Conservation (phyloP, 1,140 invertebrate genomes). For the Drosophila ogumai region DNA sequence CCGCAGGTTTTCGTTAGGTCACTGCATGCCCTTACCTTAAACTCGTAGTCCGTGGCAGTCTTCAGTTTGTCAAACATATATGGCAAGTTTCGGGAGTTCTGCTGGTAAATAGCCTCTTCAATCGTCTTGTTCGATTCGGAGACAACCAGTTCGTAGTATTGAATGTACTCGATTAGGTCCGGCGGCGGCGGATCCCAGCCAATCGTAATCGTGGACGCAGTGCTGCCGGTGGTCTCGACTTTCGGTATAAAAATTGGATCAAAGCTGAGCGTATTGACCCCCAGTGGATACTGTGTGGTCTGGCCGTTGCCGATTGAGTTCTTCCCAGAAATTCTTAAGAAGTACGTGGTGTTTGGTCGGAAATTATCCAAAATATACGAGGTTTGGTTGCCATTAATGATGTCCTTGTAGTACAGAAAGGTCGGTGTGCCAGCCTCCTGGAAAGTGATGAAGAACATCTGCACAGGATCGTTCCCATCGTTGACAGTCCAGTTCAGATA, state of each 20-base stretch:
- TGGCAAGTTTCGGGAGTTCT: conserved; percentile 87
- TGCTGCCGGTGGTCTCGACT: conserved; percentile 91
- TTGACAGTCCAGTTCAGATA: conserved; percentile 93
- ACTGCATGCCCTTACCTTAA: conserved; percentile 91
- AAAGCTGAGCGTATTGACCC: conserved; percentile 87
- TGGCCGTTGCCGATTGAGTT: conserved; percentile 86
- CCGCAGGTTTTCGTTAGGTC: conserved; percentile 91
- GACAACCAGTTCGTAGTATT: conserved; percentile 90
- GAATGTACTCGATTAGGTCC: conserved; percentile 89
- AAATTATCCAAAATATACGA: conserved; percentile 88
- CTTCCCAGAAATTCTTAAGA: conserved; percentile 86
- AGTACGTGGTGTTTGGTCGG: conserved; percentile 87
- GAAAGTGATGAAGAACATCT: conserved; percentile 88
- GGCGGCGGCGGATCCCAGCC: conserved; percentile 89
- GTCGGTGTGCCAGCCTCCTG: conserved; percentile 86
- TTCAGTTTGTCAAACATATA: conserved; percentile 92
- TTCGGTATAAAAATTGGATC: conserved; percentile 92
- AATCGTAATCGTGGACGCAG: conserved; percentile 91
- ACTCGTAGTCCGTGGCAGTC: conserved; percentile 91
- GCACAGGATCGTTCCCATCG: conserved; percentile 90
- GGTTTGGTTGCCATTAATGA: conserved; percentile 87
- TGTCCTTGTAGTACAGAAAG: conserved; percentile 85
- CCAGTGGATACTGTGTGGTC: conserved; percentile 85
- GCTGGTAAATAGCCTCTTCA: conserved; percentile 88
- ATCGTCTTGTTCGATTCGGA: conserved; percentile 86